Conservation (phyloP, 1,140 invertebrate genomes). For the Meteorus sp. region DNA sequence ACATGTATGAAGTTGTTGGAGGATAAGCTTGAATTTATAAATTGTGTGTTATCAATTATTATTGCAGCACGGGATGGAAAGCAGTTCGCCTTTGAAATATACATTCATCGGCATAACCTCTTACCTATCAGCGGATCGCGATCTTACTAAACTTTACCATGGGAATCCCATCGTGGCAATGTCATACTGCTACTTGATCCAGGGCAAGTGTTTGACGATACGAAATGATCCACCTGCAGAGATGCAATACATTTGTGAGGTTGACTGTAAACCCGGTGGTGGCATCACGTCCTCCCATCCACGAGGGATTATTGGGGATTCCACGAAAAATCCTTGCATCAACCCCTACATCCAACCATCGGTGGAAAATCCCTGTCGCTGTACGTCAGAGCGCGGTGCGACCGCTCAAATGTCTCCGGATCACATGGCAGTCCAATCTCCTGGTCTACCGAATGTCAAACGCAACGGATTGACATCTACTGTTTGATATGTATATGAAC, state of each 20-base stretch:
- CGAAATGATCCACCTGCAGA: conserved; percentile 36
- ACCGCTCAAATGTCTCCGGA: not conserved
- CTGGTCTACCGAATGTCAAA: conserved; percentile 14
- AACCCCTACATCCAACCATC: conserved; percentile 1
- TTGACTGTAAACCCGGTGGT: conserved; percentile 40
- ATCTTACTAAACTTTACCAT: conserved; percentile 35
- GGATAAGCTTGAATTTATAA: not conserved
- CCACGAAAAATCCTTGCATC: conserved; percentile 20
- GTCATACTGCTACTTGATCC: conserved; percentile 50
- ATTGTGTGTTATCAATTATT: conserved; percentile 16
- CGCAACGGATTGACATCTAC: not conserved
- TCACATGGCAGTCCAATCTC: not conserved
- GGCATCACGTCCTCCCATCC: conserved; percentile 31
- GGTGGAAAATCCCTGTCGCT: conserved; percentile 2
- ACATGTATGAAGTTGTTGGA: not conserved
- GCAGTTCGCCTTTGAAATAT: conserved; percentile 48
- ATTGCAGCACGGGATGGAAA: conserved; percentile 50
- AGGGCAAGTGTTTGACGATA: conserved; percentile 49
- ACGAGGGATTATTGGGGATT: conserved; percentile 22
- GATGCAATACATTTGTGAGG: conserved; percentile 41
- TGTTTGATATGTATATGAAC: no score
- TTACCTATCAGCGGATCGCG: conserved; percentile 31
- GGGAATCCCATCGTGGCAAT: conserved; percentile 46
- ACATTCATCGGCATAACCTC: conserved; percentile 48
- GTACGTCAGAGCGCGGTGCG: conserved; percentile 13